Evolutionary conservation across 2,113 vertebrate genomes (phyloP).

Genomic region (Ranitomeya variabilis): DNA sequence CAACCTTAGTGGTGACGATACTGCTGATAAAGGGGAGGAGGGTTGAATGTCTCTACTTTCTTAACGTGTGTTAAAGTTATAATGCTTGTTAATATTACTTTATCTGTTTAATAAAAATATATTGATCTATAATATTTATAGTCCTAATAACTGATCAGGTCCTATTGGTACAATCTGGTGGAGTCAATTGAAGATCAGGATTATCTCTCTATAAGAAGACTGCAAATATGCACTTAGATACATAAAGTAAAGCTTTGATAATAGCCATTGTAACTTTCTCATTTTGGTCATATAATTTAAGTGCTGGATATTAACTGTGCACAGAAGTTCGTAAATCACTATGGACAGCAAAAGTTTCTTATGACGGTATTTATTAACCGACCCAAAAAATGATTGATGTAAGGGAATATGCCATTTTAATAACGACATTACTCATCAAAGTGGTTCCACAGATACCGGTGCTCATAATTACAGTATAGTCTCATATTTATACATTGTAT

Average conservation of each 20-base stretch:
- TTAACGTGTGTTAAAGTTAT: too few species aligned
- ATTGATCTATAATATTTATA: too few species aligned
- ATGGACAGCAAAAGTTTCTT: not conserved
- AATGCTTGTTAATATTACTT: too few species aligned
- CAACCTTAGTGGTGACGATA: too few species aligned
- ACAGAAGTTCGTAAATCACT: slow-evolving; percentile 6
- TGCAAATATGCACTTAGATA: not conserved
- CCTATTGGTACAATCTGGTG: not conserved
- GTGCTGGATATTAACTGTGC: not conserved
- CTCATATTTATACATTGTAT: slow-evolving; percentile 19
- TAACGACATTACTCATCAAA: slow-evolving; percentile 7
- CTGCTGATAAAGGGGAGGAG: too few species aligned
- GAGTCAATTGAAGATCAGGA: not conserved
- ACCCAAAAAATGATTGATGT: not conserved
- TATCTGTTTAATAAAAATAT: too few species aligned
- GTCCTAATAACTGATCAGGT: too few species aligned
- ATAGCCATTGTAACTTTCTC: not conserved
- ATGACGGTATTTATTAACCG: not conserved
- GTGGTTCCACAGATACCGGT: not conserved
- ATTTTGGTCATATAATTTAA: not conserved
- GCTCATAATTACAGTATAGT: not conserved
- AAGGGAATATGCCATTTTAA: slow-evolving; percentile 10
- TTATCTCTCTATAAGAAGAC: not conserved
- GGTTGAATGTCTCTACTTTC: too few species aligned
- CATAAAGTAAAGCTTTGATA: not conserved